Percentiles rank a stretch among this genome's conserved stretches.
Evolutionary conservation across 2,113 vertebrate genomes (phyloP).

Genomic region (Henicopernis longicauda): DNA sequence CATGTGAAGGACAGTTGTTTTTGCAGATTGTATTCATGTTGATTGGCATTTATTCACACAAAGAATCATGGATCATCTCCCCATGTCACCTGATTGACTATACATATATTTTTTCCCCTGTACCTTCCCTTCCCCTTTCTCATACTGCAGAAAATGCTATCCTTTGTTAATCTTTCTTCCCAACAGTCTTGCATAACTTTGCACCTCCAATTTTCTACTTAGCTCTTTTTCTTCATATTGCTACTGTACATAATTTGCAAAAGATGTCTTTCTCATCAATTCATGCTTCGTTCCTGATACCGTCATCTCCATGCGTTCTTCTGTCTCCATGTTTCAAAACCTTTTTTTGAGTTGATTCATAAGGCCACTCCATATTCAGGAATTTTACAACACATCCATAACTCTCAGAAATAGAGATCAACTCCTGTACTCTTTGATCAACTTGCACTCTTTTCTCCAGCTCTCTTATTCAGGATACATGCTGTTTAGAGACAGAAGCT

Average conservation of each 20-base stretch:
- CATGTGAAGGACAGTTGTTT: background rate
- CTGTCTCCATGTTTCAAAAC: background rate
- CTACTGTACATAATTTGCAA: background rate
- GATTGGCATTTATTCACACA: background rate
- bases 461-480: background rate
- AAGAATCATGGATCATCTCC: background rate
- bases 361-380: background rate
- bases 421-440: background rate
- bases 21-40: background rate
- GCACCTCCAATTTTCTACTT: background rate
- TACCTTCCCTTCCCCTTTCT: background rate
- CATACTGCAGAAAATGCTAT: background rate
- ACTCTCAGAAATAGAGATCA: background rate
- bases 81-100: background rate
- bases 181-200: background rate
- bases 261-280: background rate
- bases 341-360: background rate
- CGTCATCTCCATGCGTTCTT: background rate
- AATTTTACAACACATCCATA: background rate
- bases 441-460: background rate
- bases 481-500: background rate
- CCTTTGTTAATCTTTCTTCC: background rate
- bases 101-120: background rate
- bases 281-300: background rate
- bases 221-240: background rate